Conservation (phyloP, 2,113 vertebrate genomes). For the Leucosticte australis region DNA sequence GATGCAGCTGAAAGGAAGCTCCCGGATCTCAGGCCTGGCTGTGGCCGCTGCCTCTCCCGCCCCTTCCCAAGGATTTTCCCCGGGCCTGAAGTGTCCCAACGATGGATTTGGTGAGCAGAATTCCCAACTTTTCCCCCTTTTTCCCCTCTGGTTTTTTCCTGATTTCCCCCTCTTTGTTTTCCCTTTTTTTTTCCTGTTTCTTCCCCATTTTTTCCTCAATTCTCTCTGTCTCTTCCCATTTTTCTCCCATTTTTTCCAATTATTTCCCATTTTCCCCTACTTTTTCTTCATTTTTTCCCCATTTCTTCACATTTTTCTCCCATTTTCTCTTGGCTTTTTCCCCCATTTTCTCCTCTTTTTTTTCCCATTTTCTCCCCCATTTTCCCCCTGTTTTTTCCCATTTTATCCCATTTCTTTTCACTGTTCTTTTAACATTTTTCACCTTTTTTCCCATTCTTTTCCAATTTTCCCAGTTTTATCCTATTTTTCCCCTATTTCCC, state of each 20-base stretch:
- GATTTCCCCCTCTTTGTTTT: accelerated
- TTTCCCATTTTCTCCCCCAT: too few species aligned
- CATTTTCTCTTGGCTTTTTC: too few species aligned
- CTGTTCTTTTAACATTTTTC: too few species aligned
- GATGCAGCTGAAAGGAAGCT: slow-evolving; percentile 82
- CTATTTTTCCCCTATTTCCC: not conserved
- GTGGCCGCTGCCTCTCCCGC: slow-evolving; percentile 75
- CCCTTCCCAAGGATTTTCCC: slow-evolving; percentile 78
- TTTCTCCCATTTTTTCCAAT: too few species aligned
- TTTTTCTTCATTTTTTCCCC: too few species aligned
- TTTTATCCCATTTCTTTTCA: too few species aligned
- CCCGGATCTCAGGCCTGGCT: slow-evolving; percentile 85
- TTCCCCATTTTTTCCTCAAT: not conserved
- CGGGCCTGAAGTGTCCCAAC: slow-evolving; percentile 86
- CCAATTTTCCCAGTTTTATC: not conserved
- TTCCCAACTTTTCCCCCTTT: not conserved
- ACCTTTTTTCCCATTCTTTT: not conserved
- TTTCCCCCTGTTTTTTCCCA: too few species aligned
- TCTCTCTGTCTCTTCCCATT: too few species aligned
- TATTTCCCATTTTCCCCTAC: too few species aligned
- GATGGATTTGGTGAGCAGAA: slow-evolving; percentile 81
- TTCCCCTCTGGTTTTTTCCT: accelerated
- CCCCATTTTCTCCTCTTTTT: not conserved
- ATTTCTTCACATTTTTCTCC: not conserved
- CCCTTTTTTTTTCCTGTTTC: accelerated